Evolutionary conservation across 2,888 invertebrate genomes (phyloP), one percentile per base, ranked within the genome.

Genomic region (Beris chalybata): DNA sequence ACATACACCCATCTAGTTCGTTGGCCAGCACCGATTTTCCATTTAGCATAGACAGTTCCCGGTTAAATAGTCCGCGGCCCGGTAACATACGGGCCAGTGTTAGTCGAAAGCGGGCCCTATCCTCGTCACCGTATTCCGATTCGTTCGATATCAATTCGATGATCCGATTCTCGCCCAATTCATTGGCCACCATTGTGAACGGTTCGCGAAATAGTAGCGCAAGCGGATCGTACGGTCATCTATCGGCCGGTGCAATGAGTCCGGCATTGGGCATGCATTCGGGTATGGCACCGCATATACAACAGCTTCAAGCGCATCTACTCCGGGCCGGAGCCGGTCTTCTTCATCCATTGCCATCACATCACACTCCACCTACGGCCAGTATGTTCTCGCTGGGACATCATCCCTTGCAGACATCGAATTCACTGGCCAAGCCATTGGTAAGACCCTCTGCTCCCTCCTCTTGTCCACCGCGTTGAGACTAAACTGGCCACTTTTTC

Each of bases 151-250:
- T 97, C 76, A 95, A 95, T 76, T 95, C 95, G 64, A 92, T 97
- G 85, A 97, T 97, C 73, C 87, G 97, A 68, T 95, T 95, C 73
- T 96, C 96, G 5, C 97, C 97, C 5, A 93, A 94, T 73, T 95
- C 95, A 30, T 82, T 97, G 72, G 92, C 89, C 9, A 89, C 90
- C 56, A 85, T 90, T 72, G 89, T 90, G 72, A 90, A 90, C 76
- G 90, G 93, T 15, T 94, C 94, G 0, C 84, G 95, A 71, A 92
- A 93, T 69, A 92, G 92, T 13, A 90, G 93, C 38, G 92, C 93
- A 5, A 95, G 95, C 74, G 97, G 97, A 54, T 96, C 96, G 70
- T 97, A 97, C 84, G 97, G 97, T 22, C 97, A 97, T 83, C 87
- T 97, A 71, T 95, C 96, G 71, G 96, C 96, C 73, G 94, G 90